phyloP scores from a whole-genome alignment of 2,797 vertebrate species.

The Vireo griseus region DNA sequence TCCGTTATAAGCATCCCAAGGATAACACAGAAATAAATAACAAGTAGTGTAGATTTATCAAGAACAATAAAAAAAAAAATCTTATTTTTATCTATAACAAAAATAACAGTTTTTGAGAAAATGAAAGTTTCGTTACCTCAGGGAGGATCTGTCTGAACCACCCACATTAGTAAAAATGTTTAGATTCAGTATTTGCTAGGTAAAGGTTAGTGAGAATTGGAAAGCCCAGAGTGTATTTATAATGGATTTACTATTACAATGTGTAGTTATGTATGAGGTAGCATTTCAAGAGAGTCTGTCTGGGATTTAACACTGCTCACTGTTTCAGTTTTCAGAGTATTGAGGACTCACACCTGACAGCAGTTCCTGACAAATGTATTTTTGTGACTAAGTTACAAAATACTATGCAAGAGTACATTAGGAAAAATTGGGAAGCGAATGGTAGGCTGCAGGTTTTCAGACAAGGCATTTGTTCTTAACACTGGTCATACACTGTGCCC shows the following conservation, averaged over 20 bases:
- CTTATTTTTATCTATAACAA: neutral
- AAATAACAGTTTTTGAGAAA: neutral
- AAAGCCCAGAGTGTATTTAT: neutral
- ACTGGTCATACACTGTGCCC: neutral
- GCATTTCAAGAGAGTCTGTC: neutral
- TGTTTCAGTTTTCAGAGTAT: neutral
- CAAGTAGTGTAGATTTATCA: neutral
- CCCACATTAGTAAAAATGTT: neutral
- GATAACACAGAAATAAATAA: neutral
- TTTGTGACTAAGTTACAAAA: neutral
- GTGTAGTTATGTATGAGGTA: neutral
- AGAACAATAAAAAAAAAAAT: neutral
- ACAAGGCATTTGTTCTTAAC: neutral
- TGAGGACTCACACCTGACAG: neutral
- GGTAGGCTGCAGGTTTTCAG: neutral
- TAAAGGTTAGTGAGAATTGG: neutral
- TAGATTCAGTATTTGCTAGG: neutral
- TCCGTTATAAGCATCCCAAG: neutral
- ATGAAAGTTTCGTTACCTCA: accelerated
- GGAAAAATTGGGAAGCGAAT: neutral
- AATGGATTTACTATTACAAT: neutral
- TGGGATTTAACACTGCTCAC: neutral
- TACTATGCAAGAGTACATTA: neutral
- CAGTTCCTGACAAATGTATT: neutral
- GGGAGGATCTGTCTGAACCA: neutral